Conservation (phyloP, 2,113 vertebrate species). For the Clinocottus analis region DNA sequence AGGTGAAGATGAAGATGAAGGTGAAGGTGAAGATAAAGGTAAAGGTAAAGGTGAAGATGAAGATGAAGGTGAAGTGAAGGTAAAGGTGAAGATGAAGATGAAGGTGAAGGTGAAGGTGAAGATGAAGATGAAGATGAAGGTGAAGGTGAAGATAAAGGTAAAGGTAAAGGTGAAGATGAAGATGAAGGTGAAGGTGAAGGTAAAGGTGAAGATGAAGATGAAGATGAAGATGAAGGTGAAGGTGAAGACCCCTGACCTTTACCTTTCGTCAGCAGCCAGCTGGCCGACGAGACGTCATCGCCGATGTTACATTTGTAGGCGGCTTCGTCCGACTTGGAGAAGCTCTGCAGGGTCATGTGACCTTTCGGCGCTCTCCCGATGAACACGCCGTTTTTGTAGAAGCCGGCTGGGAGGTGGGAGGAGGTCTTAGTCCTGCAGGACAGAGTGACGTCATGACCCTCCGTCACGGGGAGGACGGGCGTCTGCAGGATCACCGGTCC, state of each 20-base stretch:
- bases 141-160: too few species aligned
- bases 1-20: too few species aligned
- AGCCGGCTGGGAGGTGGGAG: neutral
- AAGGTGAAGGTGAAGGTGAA: too few species aligned
- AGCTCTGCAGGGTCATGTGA: conserved; percentile 12
- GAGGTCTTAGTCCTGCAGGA: neutral
- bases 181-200: too few species aligned
- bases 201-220: too few species aligned
- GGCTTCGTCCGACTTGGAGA: conserved; percentile 30
- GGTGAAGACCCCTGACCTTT: neutral
- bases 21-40: too few species aligned
- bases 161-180: too few species aligned
- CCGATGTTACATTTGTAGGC: conserved; percentile 25
- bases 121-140: too few species aligned
- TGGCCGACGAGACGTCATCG: conserved; percentile 3
- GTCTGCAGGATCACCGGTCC: conserved; percentile 30
- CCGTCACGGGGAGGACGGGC: conserved; percentile 35
- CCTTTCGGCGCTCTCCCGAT: neutral
- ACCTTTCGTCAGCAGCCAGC: neutral
- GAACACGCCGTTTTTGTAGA: conserved; percentile 3
- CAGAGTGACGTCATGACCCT: conserved; percentile 3
- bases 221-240: too few species aligned
- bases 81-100: too few species aligned
- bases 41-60: too few species aligned
- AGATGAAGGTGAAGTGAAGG: too few species aligned